A percentile compares a stretch with the other conserved stretches of the same genome.
These are phyloP conservation scores for Periophthalmus modestus DNA, from an alignment of 2,113 vertebrate genomes.

Conservation along the genomic window DNA sequence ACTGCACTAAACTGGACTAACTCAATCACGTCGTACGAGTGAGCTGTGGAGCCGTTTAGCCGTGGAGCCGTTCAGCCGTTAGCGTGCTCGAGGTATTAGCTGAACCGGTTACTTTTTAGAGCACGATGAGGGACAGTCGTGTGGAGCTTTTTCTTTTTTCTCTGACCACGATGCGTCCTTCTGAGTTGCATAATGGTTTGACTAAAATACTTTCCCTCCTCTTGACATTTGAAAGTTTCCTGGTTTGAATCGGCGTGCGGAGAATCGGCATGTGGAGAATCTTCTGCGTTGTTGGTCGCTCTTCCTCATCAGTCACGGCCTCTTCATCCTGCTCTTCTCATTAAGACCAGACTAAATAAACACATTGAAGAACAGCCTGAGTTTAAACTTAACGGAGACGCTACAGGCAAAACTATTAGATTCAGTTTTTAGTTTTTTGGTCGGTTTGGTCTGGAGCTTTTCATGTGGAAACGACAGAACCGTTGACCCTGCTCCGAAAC, in stretches of 20 bases:
- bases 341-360: slow-evolving; percentile 35
- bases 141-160: background rate
- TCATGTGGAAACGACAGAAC: too few species aligned
- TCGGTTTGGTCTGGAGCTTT: too few species aligned
- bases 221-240: background rate
- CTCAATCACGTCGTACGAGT: background rate
- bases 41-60: background rate
- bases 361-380: slow-evolving; percentile 58
- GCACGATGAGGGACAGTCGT: background rate
- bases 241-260: background rate
- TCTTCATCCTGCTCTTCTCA: slow-evolving; percentile 47
- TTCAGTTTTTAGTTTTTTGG: too few species aligned
- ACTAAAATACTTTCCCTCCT: too few species aligned
- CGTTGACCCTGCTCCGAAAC: too few species aligned
- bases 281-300: slow-evolving; percentile 15
- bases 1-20: background rate
- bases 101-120: slow-evolving; percentile 10
- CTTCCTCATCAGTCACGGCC: slow-evolving; percentile 26
- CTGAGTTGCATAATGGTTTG: background rate
- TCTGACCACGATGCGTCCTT: slow-evolving; percentile 8
- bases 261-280: background rate
- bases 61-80: background rate
- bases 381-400: slow-evolving; percentile 71
- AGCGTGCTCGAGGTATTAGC: background rate
- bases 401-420: too few species aligned